These are phyloP conservation scores for Biston betularia DNA, from an alignment of 2,888 invertebrate genomes.

Conservation along the genomic window DNA sequence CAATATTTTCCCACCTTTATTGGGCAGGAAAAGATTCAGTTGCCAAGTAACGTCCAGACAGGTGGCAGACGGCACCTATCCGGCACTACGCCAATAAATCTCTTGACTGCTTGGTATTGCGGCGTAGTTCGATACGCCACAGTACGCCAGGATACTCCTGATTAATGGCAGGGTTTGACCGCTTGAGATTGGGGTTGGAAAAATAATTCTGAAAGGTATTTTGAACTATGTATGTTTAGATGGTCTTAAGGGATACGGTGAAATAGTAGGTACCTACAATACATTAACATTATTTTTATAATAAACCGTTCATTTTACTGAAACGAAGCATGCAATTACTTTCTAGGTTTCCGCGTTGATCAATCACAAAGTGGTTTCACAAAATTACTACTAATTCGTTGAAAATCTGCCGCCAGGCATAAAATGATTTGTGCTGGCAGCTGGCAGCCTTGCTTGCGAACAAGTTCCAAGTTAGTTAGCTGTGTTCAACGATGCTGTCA, in stretches of 20 bases:
- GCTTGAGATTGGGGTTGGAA: slow-evolving; percentile 59
- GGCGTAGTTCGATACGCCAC: slow-evolving; percentile 65
- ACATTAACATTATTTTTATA: too few species aligned
- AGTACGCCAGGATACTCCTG: slow-evolving; percentile 52
- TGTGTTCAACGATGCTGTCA: too few species aligned
- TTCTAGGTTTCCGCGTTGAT: too few species aligned
- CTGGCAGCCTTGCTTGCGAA: too few species aligned
- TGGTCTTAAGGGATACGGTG: background rate
- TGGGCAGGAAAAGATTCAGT: slow-evolving; percentile 34
- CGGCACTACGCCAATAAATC: slow-evolving; percentile 73
- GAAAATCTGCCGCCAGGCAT: too few species aligned
- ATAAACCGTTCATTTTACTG: too few species aligned
- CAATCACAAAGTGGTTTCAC: too few species aligned
- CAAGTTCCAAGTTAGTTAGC: too few species aligned
- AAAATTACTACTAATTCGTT: too few species aligned
- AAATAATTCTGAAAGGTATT: slow-evolving; percentile 42
- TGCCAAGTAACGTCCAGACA: slow-evolving; percentile 58
- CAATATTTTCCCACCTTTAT: slow-evolving; percentile 35
- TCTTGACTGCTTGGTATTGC: slow-evolving; percentile 71
- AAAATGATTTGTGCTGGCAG: too few species aligned
- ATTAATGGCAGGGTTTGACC: slow-evolving; percentile 74
- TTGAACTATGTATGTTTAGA: background rate
- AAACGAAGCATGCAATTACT: too few species aligned
- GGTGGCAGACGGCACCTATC: slow-evolving; percentile 71
- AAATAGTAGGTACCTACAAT: too few species aligned